Base-by-base conservation (phyloP, 2,113 vertebrate species). In the Tupaia tana region DNA sequence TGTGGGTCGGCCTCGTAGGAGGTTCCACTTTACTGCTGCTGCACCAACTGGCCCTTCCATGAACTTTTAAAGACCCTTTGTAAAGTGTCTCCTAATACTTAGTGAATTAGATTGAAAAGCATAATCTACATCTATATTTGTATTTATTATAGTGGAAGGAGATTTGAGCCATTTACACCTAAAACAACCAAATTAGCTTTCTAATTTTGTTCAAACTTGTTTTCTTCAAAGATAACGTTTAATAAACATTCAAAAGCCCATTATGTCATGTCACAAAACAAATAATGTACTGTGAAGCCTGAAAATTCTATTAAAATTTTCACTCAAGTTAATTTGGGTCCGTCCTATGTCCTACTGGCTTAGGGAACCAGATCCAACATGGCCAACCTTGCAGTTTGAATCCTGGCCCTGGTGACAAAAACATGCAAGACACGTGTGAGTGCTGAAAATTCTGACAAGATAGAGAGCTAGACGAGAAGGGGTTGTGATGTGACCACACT, bases 61-160 rank as follows among this genome's bases (percentile, higher is more conserved):
- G 43, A 43, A 43, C 43, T 43, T 43, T 43, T 43, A 43, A 43
- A 43, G 43, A 43, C 43, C 43, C 43, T 43, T 43, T 43, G 58
- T 9, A 25, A 89, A 82, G 63, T 22, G 10, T 85, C 16, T 71
- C 52, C 18, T 73, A 77, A 64, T 25, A 15, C 52, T 90, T 59
- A 69, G 74, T 90, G 59, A 95, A 70, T 78, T 86, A 19, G 13
- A 16, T 61, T 66, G 25, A 89, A 66, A 95, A 93, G 14, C 70
- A 22, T 86, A 75, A 25, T n/a, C 31, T 20, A 6, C 58, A 52
- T 67, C 58, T 43, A 64, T 64, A 14, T 67, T 90, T 90, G 70
- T 81, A 73, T 52, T 78, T 77, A 54, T 87, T 90, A 69, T 54
- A 77, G 5, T 1, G 11, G 34, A 89, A 79, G 13, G 84, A 70